phyloP scores from a whole-genome alignment of 2,888 invertebrate genomes.

The Blastobasis adustella region DNA sequence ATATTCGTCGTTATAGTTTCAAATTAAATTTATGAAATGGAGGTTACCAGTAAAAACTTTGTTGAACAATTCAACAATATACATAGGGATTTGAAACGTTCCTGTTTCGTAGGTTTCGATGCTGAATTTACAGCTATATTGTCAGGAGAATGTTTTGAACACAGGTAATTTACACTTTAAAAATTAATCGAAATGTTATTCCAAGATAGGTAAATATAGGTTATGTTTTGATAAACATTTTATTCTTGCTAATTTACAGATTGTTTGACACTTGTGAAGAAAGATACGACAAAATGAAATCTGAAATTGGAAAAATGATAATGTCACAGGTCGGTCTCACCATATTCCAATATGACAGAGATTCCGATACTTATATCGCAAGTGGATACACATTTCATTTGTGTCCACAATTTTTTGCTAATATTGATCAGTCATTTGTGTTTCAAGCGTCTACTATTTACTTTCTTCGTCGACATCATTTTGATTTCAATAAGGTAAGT shows the following conservation, averaged over 20 bases:
- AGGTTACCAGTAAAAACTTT: constrained; percentile 78
- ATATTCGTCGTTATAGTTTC: too few relatives aligned
- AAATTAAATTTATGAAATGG: constrained; percentile 57
- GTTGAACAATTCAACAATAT: constrained; percentile 70
- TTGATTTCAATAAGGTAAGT: constrained; percentile 85
- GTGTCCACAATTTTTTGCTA: constrained; percentile 77
- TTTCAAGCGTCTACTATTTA: constrained; percentile 78
- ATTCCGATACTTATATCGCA: constrained; percentile 74
- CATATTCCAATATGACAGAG: constrained; percentile 74
- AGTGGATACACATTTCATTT: constrained; percentile 81
- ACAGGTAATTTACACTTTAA: constrained; percentile 51
- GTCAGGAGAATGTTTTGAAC: constrained; percentile 53
- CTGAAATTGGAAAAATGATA: constrained; percentile 61
- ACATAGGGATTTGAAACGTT: constrained; percentile 66
- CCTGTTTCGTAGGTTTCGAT: constrained; percentile 80
- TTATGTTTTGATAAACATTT: neutral
- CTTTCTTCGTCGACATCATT: constrained; percentile 77
- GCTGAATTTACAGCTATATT: constrained; percentile 81
- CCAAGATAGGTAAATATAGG: neutral
- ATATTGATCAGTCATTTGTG: constrained; percentile 74
- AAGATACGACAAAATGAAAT: constrained; percentile 50
- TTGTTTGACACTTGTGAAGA: constrained; percentile 57
- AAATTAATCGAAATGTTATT: neutral
- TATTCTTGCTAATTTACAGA: constrained; percentile 30
- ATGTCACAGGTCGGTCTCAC: constrained; percentile 82